These are phyloP conservation scores for Aphis craccivora DNA, from an alignment of 1,140 invertebrate genomes.

Conservation along the genomic window DNA sequence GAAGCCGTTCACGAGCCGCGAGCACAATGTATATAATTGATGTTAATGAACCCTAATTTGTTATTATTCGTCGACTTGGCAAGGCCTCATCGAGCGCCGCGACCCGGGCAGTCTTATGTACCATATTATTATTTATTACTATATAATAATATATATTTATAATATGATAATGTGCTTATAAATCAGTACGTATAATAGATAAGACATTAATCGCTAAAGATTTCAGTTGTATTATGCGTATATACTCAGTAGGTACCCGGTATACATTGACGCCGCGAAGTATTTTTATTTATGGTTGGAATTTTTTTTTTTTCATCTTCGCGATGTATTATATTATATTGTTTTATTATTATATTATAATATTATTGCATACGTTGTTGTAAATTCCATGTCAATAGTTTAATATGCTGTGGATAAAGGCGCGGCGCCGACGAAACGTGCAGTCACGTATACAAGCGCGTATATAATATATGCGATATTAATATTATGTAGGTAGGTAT, in stretches of 20 bases:
- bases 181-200: background rate
- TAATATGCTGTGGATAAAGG: background rate
- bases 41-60: slow-evolving; percentile 46
- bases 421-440: background rate
- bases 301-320: background rate
- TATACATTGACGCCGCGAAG: background rate
- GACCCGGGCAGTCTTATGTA: background rate
- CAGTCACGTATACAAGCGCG: background rate
- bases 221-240: background rate
- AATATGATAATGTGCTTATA: background rate
- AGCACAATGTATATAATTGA: slow-evolving; percentile 49
- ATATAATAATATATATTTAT: background rate
- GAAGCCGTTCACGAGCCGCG: background rate
- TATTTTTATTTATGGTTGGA: background rate
- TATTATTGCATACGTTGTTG: background rate
- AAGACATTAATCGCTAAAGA: background rate
- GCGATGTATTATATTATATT: background rate
- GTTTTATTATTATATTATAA: background rate
- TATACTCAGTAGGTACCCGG: too few relatives aligned
- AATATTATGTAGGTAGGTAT: too few relatives aligned
- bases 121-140: background rate
- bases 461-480: too few relatives aligned
- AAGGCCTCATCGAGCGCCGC: background rate
- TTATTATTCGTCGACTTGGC: background rate
- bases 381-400: background rate